phyloP scores from a whole-genome alignment of 1,140 invertebrate genomes.

The Drosophila virilis region DNA sequence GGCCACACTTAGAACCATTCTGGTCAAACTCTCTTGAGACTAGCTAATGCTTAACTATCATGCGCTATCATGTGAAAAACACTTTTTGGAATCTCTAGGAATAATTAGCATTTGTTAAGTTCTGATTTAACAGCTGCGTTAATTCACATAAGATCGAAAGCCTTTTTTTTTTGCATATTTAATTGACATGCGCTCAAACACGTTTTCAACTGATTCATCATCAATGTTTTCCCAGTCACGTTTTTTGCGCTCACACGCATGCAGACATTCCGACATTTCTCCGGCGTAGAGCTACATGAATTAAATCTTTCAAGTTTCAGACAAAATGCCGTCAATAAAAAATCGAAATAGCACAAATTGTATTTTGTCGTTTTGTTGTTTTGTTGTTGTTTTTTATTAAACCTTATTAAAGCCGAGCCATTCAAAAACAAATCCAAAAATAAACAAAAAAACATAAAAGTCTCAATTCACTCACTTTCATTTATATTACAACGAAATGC shows the following conservation, averaged over 20 bases:
- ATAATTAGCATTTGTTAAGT: background rate
- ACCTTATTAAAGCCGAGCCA: constrained; percentile 70
- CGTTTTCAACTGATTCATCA: constrained; percentile 27
- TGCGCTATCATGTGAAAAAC: too few relatives aligned
- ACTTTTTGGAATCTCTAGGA: background rate
- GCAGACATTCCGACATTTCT: constrained; percentile 60
- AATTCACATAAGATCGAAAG: too few relatives aligned
- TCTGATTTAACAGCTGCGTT: background rate
- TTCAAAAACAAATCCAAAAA: constrained; percentile 43
- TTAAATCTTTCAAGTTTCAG: constrained; percentile 22
- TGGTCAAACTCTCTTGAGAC: too few relatives aligned
- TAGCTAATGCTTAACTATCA: too few relatives aligned
- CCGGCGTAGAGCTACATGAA: constrained; percentile 58
- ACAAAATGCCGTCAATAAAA: constrained; percentile 64
- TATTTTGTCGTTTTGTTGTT: constrained; percentile 18
- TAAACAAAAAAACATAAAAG: constrained; percentile 26
- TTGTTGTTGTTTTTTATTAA: constrained; percentile 65
- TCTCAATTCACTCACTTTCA: constrained; percentile 73
- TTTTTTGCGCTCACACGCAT: constrained; percentile 44
- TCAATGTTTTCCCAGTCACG: constrained; percentile 53
- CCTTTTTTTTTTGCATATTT: constrained; percentile 1
- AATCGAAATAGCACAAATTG: constrained; percentile 76
- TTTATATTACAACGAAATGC: constrained; percentile 81
- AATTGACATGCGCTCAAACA: constrained; percentile 32
- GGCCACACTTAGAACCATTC: too few relatives aligned